phyloP scores from a whole-genome alignment of 2,888 invertebrate genomes.

The Cotesia congregata region DNA sequence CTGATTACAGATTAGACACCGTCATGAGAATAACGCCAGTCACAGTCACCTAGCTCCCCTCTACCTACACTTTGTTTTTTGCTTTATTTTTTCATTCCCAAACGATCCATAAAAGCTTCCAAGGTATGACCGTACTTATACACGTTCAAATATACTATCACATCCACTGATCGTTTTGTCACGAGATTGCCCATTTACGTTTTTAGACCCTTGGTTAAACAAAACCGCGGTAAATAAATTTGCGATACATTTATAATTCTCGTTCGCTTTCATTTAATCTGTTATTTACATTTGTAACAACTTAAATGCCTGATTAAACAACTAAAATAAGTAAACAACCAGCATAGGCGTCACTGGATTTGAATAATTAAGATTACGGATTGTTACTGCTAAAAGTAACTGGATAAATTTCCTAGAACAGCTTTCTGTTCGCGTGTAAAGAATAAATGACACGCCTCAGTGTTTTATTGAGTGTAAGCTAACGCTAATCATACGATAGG shows the following conservation, averaged over 20 bases:
- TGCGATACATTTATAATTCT: constrained; percentile 25
- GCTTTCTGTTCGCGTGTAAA: neutral
- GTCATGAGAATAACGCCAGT: constrained; percentile 56
- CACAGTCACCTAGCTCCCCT: constrained; percentile 56
- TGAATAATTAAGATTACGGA: neutral
- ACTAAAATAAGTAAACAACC: neutral
- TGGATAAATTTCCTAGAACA: neutral
- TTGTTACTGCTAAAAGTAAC: constrained; percentile 11
- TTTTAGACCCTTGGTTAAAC: constrained; percentile 29
- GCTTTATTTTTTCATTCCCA: neutral
- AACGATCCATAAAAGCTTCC: constrained; percentile 47
- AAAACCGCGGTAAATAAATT: constrained; percentile 19
- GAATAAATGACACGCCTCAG: constrained; percentile 23
- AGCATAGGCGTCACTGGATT: neutral
- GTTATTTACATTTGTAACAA: neutral
- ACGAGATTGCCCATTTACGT: constrained; percentile 30
- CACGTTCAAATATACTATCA: constrained; percentile 20
- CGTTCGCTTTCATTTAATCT: neutral
- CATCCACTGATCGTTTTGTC: constrained; percentile 40
- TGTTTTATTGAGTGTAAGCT: neutral
- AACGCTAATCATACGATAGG: constrained; percentile 25
- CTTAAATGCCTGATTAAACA: neutral
- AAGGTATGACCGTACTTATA: constrained; percentile 1
- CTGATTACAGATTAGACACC: constrained; percentile 58
- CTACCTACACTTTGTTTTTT: neutral